Evolutionary conservation across 2,113 vertebrate species (phyloP).

Genomic region (Rhinogobius similis): DNA sequence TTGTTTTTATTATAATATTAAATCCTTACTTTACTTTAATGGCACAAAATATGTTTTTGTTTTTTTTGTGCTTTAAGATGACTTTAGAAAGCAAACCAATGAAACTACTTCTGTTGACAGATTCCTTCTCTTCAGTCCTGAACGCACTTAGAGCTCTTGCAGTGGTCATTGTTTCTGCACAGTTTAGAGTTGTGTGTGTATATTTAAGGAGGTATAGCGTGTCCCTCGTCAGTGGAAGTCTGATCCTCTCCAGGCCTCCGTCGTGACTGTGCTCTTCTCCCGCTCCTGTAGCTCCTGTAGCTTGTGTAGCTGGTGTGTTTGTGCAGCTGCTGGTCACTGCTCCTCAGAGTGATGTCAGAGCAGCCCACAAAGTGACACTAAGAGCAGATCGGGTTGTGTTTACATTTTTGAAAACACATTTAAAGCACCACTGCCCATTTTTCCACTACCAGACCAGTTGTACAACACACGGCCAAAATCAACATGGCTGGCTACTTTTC

Average conservation of each 20-base stretch:
- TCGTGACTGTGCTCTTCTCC: not conserved
- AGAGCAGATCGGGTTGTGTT: conserved; percentile 3
- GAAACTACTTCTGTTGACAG: no score
- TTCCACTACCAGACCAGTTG: not conserved
- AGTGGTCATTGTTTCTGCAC: not conserved
- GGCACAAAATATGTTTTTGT: no score
- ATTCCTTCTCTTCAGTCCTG: no score
- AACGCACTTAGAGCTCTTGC: no score
- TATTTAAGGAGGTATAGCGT: not conserved
- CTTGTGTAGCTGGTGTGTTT: not conserved
- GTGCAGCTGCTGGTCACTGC: conserved; percentile 4
- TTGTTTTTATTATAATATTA: no score
- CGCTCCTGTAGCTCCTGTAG: not conserved
- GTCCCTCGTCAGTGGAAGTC: not conserved
- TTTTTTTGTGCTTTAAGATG: no score
- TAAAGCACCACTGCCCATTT: not conserved
- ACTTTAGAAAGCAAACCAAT: no score
- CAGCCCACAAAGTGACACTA: not conserved
- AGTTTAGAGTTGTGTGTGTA: not conserved
- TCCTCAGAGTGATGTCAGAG: conserved; percentile 3
- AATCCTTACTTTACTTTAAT: no score
- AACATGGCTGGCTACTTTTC: not conserved
- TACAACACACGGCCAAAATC: not conserved
- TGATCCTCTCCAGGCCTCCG: not conserved
- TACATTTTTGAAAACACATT: not conserved